These are phyloP conservation scores for Poeciliopsis turneri DNA, from an alignment of 2,797 vertebrate species.

Conservation along the genomic window DNA sequence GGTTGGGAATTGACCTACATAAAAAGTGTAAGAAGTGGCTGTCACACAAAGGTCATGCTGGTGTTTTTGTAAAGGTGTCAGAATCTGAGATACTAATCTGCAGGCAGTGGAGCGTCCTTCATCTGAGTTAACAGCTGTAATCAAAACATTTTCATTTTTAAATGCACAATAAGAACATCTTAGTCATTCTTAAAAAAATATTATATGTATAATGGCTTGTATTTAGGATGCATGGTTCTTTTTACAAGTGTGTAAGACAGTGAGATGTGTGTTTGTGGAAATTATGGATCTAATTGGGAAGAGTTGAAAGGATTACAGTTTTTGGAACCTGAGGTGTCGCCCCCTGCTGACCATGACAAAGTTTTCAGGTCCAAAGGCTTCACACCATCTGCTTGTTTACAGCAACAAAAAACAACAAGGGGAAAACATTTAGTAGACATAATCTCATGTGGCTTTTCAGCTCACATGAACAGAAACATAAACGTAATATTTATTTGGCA, in stretches of 20 bases:
- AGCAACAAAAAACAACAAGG: not conserved
- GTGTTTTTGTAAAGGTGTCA: conserved; percentile 56
- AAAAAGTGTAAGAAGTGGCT: conserved; percentile 28
- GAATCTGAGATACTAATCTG: conserved; percentile 57
- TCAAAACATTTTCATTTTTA: not conserved
- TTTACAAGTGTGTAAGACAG: not conserved
- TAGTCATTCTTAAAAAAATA: not conserved
- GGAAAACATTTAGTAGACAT: not conserved
- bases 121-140: not conserved
- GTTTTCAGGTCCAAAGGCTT: not conserved
- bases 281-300: not conserved
- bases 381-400: not conserved
- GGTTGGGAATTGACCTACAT: conserved; percentile 66
- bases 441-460: not conserved
- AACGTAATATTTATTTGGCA: not conserved
- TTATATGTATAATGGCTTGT: not conserved
- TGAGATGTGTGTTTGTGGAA: not conserved
- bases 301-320: not conserved
- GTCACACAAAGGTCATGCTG: conserved; percentile 29
- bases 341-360: not conserved
- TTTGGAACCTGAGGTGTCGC: not conserved
- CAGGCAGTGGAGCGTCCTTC: conserved; percentile 24
- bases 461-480: not conserved
- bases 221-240: not conserved
- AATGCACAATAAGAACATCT: not conserved